Conservation (phyloP, 1,140 invertebrate genomes). For the Cotesia vestalis region DNA sequence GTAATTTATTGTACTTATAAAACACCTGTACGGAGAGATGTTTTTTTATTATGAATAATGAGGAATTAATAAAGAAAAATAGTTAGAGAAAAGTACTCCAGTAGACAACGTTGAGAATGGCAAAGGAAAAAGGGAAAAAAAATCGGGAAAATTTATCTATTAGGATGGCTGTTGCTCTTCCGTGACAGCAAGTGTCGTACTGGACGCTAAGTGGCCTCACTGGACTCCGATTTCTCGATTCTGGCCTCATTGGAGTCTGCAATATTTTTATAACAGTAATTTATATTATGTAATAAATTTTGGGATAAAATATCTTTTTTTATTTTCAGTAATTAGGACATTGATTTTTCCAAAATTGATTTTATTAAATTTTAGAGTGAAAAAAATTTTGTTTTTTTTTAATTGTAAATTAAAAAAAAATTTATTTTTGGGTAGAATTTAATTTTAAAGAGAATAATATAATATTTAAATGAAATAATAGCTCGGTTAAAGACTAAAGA, state of each 20-base stretch:
- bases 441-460: too few relatives aligned
- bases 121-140: conserved; percentile 89
- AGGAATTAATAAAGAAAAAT: conserved; percentile 11
- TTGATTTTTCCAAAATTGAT: too few relatives aligned
- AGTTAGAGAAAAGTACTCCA: conserved; percentile 84
- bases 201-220: conserved; percentile 65
- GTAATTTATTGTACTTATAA: conserved; percentile 37
- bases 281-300: background rate
- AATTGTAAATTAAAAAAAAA: too few relatives aligned
- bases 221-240: conserved; percentile 62
- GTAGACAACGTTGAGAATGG: conserved; percentile 87
- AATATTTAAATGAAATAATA: too few relatives aligned
- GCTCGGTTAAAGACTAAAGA: too few relatives aligned
- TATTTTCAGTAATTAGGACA: too few relatives aligned
- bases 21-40: background rate
- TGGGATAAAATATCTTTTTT: too few relatives aligned
- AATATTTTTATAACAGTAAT: background rate
- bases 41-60: conserved; percentile 2
- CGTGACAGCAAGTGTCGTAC: conserved; percentile 86
- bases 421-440: too few relatives aligned
- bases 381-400: too few relatives aligned
- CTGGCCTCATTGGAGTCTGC: conserved; percentile 64
- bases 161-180: conserved; percentile 83
- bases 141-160: conserved; percentile 88
- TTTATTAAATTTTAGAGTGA: too few relatives aligned